These are phyloP conservation scores for Arremon brunneinucha DNA, from an alignment of 2,797 vertebrate genomes.

Conservation along the genomic window DNA sequence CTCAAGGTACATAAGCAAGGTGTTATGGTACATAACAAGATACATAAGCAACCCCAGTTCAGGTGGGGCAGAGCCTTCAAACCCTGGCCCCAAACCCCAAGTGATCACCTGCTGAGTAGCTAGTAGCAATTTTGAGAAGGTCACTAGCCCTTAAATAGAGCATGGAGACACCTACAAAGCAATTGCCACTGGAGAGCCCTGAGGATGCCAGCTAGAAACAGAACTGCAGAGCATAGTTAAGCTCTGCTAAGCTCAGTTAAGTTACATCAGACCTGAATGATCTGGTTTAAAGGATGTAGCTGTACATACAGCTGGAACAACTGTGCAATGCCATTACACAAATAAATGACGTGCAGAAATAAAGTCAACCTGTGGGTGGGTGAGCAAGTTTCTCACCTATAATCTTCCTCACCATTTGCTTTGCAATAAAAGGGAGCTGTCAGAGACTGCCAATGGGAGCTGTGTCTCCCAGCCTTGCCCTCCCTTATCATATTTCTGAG, in stretches of 20 bases:
- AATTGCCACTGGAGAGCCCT: not conserved
- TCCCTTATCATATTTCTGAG: not conserved
- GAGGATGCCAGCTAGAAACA: not conserved
- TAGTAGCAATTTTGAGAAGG: not conserved
- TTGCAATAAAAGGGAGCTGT: not conserved
- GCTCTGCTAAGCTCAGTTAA: not conserved
- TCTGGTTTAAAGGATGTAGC: not conserved
- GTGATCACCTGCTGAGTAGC: not conserved
- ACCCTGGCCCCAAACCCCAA: not conserved
- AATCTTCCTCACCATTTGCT: not conserved
- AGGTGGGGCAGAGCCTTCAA: not conserved
- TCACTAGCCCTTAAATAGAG: not conserved
- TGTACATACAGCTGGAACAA: not conserved
- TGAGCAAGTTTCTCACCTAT: not conserved
- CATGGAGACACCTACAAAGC: not conserved
- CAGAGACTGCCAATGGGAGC: not conserved
- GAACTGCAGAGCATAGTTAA: not conserved
- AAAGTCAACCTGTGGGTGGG: not conserved
- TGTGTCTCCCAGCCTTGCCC: not conserved
- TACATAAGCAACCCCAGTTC: not conserved
- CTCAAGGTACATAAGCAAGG: not conserved
- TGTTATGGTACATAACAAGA: not conserved
- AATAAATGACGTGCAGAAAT: not conserved
- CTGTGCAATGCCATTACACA: not conserved
- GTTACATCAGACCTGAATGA: not conserved